phyloP scores from a whole-genome alignment of 2,797 vertebrate genomes.

The Ctenopoma multispine region DNA sequence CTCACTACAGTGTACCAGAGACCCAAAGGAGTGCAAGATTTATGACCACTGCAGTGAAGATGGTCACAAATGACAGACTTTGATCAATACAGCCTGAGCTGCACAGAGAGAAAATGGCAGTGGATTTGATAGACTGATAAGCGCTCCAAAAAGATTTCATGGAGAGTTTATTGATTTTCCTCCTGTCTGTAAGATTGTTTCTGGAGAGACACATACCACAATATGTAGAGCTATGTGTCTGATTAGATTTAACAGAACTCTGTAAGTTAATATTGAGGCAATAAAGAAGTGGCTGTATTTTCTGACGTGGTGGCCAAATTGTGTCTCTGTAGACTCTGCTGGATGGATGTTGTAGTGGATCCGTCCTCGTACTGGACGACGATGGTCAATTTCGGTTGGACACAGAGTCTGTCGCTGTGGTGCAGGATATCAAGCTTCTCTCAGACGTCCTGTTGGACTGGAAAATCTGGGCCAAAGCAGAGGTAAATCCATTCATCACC shows the following conservation, averaged over 20 bases:
- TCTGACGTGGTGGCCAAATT: slow-evolving; percentile 29
- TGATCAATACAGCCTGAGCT: slow-evolving; percentile 61
- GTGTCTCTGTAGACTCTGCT: slow-evolving; percentile 87
- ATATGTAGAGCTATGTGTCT: slow-evolving; percentile 30
- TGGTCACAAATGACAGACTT: slow-evolving; percentile 55
- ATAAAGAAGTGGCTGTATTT: background rate
- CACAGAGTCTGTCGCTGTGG: slow-evolving; percentile 87
- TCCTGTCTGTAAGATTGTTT: slow-evolving; percentile 26
- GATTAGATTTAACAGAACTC: slow-evolving; percentile 13
- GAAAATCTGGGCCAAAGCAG: slow-evolving; percentile 98
- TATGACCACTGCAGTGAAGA: slow-evolving; percentile 56
- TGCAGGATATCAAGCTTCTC: slow-evolving; percentile 91
- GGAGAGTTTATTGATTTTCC: slow-evolving; percentile 51
- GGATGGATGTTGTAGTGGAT: slow-evolving; percentile 91
- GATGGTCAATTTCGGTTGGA: slow-evolving; percentile 89
- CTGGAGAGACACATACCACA: slow-evolving; percentile 27
- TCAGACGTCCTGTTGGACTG: slow-evolving; percentile 95
- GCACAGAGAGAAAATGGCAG: slow-evolving; percentile 48
- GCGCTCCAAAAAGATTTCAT: slow-evolving; percentile 33
- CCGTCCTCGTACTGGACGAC: slow-evolving; percentile 86
- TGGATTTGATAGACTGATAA: slow-evolving; percentile 55
- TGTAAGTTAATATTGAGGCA: slow-evolving; percentile 5
- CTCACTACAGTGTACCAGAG: slow-evolving; percentile 3
- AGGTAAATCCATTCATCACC: slow-evolving; percentile 80
- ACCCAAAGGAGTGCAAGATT: slow-evolving; percentile 48